Base-by-base conservation (phyloP, 2,888 invertebrate species). In the Lapara coniferarum region DNA sequence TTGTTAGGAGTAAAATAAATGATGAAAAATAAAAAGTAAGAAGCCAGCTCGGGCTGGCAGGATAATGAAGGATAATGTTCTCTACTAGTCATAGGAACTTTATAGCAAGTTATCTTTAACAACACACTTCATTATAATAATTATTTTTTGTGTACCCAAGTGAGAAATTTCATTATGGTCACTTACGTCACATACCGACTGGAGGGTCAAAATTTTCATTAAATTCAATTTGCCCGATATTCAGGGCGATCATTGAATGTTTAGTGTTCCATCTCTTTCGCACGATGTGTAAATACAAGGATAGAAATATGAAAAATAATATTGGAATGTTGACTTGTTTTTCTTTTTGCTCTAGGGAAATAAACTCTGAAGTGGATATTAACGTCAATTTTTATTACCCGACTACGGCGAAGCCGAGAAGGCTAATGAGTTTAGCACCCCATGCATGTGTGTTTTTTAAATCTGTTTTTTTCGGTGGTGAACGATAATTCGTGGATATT, bases 151-250 rank as follows among this genome's bases (percentile, higher is more conserved):
- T 5, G 37, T 12, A 4, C 46, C 46, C 10, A 46, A 46, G 10
- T 19, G 49, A 16, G 44, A 46, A 63, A 63, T 63, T 63, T 63
- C 49, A 63, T 63, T 63, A 63, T 12, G 46, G 46, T 63, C 63
- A 63, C 63, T 49, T 25, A 63, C 49, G 49, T 49, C 63, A 46
- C 19, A 49, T 63, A 19, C 16, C 49, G 16, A 49, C 25, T 49
- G 19, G 19, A n/a, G 63, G 63, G 63, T 63, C 63, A 25, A 63
- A 46, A 49, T 63, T 63, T 63, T 63, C 63, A 63, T 63, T 63
- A 63, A 63, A 63, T 63, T 63, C 46, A 63, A 63, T 63, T 63
- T 63, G 16, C 46, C 49, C 46, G 63, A 49, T 63, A 49, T 49
- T 49, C 63, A 6, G 46, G 49, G 10, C 12, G 55, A 55, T 55